Base-by-base conservation (phyloP, 2,113 vertebrate species). In the Xiphorhynchus elegans region DNA sequence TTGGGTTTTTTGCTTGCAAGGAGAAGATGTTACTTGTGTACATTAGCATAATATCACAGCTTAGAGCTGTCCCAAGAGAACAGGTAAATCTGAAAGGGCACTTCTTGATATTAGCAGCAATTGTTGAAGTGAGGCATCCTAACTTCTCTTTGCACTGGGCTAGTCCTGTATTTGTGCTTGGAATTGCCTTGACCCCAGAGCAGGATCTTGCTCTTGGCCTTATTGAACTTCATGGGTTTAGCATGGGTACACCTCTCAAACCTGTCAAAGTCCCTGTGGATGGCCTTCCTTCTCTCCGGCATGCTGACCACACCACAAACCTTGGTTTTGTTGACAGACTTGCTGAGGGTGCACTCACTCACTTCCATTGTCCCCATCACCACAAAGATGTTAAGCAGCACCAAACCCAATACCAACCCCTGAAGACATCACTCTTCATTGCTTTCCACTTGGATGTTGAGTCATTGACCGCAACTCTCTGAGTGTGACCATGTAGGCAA, bases 11-110 rank as follows among this genome's bases (percentile, higher is more conserved):
- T 63, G 19, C 80, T 95, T 84, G 49, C 95, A 95, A 92, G 87
- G 78, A 97, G 94, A 96, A 93, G 33, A 90, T 89, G 83, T 16
- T 72, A 69, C 50, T 84, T 91, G 80, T 52, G 82, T 90, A 86
- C 46, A 62, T 93, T 79, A 89, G 7, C 14, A n/a, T 78, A 95
- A 94, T 24, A 5, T 64, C 82, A 94, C 56, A 56, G 66, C 56
- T 95, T 77, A 90, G 94, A 94, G 56, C 74, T 42, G 92, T 87
- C 95, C 87, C n/a, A 68, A 93, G 87, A 79, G 73, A 96, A 94
- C 56, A 91, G 47, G 28, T 64, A 81, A 91, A 53, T 78, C 66
- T 80, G 76, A 82, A 75, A 60, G 77, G 74, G 17, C 33, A 44
- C 73, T 95, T 95, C 15, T 62, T 90, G 16, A 40, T 84, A 68